phyloP scores from a whole-genome alignment of 2,797 vertebrate species.

The Anabacerthia variegaticeps region DNA sequence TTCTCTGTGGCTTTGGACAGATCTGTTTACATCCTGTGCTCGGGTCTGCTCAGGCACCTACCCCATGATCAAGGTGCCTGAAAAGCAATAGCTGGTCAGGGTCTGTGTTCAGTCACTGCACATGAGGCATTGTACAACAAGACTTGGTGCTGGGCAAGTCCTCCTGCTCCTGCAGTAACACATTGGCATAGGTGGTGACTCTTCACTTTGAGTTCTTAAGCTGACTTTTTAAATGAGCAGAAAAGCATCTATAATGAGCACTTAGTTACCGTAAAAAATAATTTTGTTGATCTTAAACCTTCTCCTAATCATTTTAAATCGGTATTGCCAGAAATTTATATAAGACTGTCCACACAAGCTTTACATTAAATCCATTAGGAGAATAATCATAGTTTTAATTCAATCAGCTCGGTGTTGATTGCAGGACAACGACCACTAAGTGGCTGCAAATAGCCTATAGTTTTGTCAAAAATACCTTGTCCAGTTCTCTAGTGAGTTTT shows the following conservation, averaged over 20 bases:
- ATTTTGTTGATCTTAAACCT: background rate
- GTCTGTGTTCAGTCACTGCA: background rate
- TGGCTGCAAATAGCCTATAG: slow-evolving; percentile 39
- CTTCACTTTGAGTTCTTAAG: background rate
- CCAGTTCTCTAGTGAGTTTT: background rate
- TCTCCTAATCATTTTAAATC: background rate
- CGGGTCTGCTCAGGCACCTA: background rate
- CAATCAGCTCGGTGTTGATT: background rate
- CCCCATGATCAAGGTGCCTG: background rate
- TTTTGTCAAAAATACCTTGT: background rate
- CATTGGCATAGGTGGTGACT: background rate
- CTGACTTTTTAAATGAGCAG: background rate
- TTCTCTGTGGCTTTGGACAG: background rate
- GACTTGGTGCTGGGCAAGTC: background rate
- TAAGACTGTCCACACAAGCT: background rate
- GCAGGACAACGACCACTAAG: slow-evolving; percentile 18
- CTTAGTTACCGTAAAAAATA: background rate
- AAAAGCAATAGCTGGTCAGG: background rate
- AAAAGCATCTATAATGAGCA: background rate
- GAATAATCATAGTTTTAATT: slow-evolving; percentile 21
- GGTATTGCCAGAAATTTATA: background rate
- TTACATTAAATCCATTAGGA: slow-evolving; percentile 15
- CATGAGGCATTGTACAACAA: background rate
- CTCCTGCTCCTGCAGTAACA: background rate
- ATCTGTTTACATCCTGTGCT: background rate